phyloP scores from a whole-genome alignment of 2,888 invertebrate genomes.

The Hirtodrosophila alboralis region DNA sequence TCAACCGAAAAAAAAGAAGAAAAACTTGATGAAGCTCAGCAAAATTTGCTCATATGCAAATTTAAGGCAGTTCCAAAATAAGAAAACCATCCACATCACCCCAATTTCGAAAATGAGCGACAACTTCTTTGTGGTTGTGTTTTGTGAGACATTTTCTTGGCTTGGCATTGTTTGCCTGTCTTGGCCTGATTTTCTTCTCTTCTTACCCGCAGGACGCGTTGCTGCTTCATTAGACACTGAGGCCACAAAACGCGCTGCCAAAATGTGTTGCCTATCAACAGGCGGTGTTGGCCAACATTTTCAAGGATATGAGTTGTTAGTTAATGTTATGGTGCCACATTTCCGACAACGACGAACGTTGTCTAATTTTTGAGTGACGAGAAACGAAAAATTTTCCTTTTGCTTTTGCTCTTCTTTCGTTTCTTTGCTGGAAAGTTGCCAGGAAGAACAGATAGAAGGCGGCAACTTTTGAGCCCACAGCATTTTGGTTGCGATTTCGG shows the following conservation, averaged over 20 bases:
- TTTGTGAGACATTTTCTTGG: slow-evolving; percentile 5
- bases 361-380: slow-evolving; percentile 56
- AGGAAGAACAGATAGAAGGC: slow-evolving; percentile 11
- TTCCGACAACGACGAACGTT: slow-evolving; percentile 52
- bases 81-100: slow-evolving; percentile 5
- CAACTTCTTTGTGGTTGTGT: slow-evolving; percentile 25
- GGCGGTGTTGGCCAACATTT: slow-evolving; percentile 50
- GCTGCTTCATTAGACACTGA: slow-evolving; percentile 67
- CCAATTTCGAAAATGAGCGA: slow-evolving; percentile 2
- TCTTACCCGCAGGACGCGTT: too few species aligned
- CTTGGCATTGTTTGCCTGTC: slow-evolving; percentile 22
- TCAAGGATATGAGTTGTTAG: slow-evolving; percentile 79
- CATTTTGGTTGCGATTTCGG: slow-evolving; percentile 26
- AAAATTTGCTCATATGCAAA: slow-evolving; percentile 66
- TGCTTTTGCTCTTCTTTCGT: slow-evolving; percentile 13
- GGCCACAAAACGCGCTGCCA: slow-evolving; percentile 33
- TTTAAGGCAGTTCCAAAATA: slow-evolving; percentile 22
- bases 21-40: slow-evolving; percentile 54
- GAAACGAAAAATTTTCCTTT: slow-evolving; percentile 20
- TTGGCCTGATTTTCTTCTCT: slow-evolving; percentile 4
- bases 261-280: slow-evolving; percentile 72
- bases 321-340: slow-evolving; percentile 79
- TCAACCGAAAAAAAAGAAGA: too few species aligned
- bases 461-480: slow-evolving; percentile 28
- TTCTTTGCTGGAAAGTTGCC: slow-evolving; percentile 40